Conservation (phyloP, 2,888 invertebrate species). For the Halocaridina rubra region DNA sequence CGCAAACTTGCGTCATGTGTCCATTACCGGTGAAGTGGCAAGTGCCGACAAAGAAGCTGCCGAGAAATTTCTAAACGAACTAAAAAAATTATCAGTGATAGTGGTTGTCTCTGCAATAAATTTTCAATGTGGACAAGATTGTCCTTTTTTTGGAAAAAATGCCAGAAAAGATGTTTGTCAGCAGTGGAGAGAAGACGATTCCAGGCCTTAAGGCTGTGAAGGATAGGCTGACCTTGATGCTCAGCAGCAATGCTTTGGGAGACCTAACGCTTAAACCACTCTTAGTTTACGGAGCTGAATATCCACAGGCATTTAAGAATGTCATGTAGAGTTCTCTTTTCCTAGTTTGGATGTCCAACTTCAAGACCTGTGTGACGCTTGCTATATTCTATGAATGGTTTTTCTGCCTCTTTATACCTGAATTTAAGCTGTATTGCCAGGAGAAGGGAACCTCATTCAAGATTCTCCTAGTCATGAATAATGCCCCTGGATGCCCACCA, state of each 20-base stretch:
- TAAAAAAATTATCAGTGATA: background rate
- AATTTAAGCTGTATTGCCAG: too few species aligned
- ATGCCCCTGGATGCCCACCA: too few species aligned
- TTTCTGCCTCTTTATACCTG: background rate
- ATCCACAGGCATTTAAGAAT: background rate
- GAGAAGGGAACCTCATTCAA: too few species aligned
- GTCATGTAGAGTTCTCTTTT: background rate
- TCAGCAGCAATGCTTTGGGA: background rate
- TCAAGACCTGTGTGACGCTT: background rate
- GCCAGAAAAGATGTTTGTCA: background rate
- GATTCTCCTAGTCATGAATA: too few species aligned
- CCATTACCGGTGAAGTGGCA: background rate
- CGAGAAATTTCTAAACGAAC: background rate
- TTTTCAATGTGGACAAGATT: background rate
- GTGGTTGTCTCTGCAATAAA: background rate
- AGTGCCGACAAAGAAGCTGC: background rate
- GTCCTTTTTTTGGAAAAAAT: background rate
- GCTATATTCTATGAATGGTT: background rate
- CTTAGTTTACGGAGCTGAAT: background rate
- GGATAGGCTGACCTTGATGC: background rate
- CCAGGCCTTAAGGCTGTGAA: background rate
- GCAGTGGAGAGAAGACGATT: too few species aligned
- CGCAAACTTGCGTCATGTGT: too few species aligned
- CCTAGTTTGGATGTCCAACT: background rate
- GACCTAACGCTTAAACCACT: background rate